Evolutionary conservation across 2,797 vertebrate species (phyloP).

Genomic region (Notolepis coatsorum): DNA sequence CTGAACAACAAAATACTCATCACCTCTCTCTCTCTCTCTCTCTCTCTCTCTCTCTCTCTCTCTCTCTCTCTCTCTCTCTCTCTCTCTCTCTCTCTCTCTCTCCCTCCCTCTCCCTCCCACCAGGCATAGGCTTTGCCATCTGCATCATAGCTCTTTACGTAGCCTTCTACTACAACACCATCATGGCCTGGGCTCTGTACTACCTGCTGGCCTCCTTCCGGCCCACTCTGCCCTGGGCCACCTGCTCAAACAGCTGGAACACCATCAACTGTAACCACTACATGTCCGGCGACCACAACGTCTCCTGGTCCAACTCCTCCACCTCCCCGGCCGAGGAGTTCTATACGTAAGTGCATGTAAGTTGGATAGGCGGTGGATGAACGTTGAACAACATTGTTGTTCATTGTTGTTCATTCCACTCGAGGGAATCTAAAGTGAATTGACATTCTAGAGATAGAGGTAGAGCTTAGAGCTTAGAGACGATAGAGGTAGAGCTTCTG

Average conservation of each 20-base stretch:
- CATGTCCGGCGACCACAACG: constrained; percentile 86
- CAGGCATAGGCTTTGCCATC: constrained; percentile 98
- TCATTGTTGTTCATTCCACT: too few relatives aligned
- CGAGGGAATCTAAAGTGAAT: too few relatives aligned
- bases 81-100: neutral
- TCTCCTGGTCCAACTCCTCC: constrained; percentile 90
- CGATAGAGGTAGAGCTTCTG: too few relatives aligned
- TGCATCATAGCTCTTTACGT: constrained; percentile 96
- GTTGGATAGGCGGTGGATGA: too few relatives aligned
- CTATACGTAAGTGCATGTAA: constrained; percentile 97
- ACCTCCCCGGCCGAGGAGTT: constrained; percentile 97
- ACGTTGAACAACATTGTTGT: too few relatives aligned
- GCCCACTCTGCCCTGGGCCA: constrained; percentile 91
- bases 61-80: neutral
- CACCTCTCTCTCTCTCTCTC: neutral
- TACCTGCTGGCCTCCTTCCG: constrained; percentile 95
- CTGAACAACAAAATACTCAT: too few relatives aligned
- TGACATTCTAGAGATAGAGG: too few relatives aligned
- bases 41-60: neutral
- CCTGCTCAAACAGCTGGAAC: constrained; percentile 94
- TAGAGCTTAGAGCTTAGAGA: too few relatives aligned
- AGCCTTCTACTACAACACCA: constrained; percentile 99
- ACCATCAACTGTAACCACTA: constrained; percentile 93
- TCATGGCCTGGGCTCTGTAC: constrained; percentile 99
- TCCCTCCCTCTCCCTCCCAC: neutral